A percentile compares a stretch with the other conserved stretches of the same genome.
These are phyloP conservation scores for Drosophila triauraria DNA, from an alignment of 1,140 invertebrate genomes.

Conservation along the genomic window DNA sequence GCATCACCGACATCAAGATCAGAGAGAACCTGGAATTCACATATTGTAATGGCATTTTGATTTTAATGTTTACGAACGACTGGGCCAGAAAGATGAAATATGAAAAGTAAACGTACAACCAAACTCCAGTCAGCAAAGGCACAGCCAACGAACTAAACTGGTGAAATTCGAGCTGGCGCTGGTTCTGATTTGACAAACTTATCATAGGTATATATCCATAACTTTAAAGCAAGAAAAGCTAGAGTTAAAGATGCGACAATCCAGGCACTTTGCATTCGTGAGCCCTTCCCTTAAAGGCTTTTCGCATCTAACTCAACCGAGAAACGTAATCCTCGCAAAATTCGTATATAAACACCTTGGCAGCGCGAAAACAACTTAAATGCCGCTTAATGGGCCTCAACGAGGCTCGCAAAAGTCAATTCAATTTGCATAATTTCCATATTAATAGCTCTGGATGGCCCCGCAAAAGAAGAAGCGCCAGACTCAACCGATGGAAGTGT, in stretches of 20 bases:
- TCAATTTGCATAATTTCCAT: constrained; percentile 72
- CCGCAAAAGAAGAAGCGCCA: constrained; percentile 37
- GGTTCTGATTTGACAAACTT: not conserved
- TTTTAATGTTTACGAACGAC: not conserved
- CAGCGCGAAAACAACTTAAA: constrained; percentile 33
- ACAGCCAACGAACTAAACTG: not conserved
- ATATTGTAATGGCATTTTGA: constrained; percentile 9
- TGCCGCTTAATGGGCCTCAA: constrained; percentile 35
- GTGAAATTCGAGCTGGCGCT: too few species aligned
- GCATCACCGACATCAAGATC: not conserved
- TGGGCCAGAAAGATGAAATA: not conserved
- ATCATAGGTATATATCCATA: not conserved
- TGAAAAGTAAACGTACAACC: not conserved
- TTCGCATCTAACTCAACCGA: constrained; percentile 7
- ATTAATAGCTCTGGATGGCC: constrained; percentile 55
- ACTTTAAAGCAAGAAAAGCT: not conserved
- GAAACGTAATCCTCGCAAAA: constrained; percentile 14
- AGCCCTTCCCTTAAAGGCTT: constrained; percentile 11
- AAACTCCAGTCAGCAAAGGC: not conserved
- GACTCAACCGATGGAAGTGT: constrained; percentile 29
- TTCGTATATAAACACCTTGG: constrained; percentile 40
- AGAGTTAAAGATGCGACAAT: not conserved
- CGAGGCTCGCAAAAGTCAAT: constrained; percentile 59
- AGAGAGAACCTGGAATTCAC: not conserved
- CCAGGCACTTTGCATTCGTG: not conserved